phyloP scores from a whole-genome alignment of 2,888 invertebrate species.

The Mactromeris polynyma region DNA sequence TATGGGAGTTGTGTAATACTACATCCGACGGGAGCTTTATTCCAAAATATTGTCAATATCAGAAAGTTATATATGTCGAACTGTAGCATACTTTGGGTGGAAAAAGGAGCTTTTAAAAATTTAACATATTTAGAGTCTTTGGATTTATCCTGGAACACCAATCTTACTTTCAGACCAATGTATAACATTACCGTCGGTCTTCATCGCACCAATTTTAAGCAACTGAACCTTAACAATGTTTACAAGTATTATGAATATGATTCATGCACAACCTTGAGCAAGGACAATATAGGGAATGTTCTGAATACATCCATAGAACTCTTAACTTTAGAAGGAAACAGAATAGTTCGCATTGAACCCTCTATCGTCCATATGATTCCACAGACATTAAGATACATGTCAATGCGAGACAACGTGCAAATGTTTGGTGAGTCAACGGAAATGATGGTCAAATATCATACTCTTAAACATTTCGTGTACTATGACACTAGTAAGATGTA shows the following conservation, averaged over 20 bases:
- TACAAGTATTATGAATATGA: slow-evolving; percentile 9
- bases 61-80: slow-evolving; percentile 18
- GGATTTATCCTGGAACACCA: slow-evolving; percentile 36
- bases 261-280: neutral
- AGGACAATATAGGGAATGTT: neutral
- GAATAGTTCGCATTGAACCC: neutral
- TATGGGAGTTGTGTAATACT: slow-evolving; percentile 32
- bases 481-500: slow-evolving; percentile 30
- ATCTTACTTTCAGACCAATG: slow-evolving; percentile 7
- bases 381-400: slow-evolving; percentile 18
- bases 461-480: slow-evolving; percentile 9
- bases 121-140: slow-evolving; percentile 19
- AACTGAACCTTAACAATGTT: slow-evolving; percentile 27
- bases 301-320: neutral
- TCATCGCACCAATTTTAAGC: neutral
- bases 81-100: slow-evolving; percentile 18
- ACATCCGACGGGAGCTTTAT: neutral
- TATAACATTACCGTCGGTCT: slow-evolving; percentile 34
- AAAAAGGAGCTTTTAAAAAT: neutral
- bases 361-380: neutral
- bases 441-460: neutral
- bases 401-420: slow-evolving; percentile 32
- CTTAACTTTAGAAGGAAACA: slow-evolving; percentile 25
- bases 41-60: neutral
- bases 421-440: slow-evolving; percentile 26